A percentile compares a stretch with the other conserved stretches of the same genome.
Evolutionary conservation across 2,113 vertebrate genomes (phyloP).

Genomic region (Corvus hawaiiensis): DNA sequence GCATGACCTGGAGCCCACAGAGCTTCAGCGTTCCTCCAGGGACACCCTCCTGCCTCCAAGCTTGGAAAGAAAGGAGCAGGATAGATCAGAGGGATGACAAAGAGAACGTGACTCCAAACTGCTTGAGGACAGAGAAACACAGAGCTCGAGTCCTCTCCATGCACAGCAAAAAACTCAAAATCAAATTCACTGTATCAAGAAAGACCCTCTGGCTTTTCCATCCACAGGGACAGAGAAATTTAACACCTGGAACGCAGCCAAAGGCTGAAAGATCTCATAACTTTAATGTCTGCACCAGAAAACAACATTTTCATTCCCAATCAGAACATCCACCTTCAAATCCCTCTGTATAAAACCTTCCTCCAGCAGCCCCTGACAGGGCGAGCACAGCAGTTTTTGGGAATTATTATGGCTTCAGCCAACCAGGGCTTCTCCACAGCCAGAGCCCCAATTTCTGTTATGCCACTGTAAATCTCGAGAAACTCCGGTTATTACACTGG

Average conservation of each 20-base stretch:
- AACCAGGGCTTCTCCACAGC: neutral
- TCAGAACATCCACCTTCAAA: neutral
- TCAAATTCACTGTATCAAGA: neutral
- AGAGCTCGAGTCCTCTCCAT: neutral
- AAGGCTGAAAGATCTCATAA: neutral
- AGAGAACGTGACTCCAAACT: neutral
- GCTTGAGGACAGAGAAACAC: neutral
- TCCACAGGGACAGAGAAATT: neutral
- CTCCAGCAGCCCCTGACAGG: neutral
- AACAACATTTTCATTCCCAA: neutral
- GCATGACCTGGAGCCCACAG: conserved; percentile 36
- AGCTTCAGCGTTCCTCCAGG: neutral
- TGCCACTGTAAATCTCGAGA: conserved; percentile 37
- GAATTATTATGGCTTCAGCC: neutral
- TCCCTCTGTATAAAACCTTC: neutral
- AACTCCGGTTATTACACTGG: neutral
- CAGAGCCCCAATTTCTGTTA: neutral
- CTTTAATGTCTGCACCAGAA: neutral
- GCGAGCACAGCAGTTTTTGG: neutral
- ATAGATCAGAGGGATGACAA: neutral
- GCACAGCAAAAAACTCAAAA: neutral
- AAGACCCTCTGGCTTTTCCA: neutral
- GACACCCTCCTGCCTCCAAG: conserved; percentile 37
- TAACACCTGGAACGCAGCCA: neutral
- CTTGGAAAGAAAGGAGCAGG: neutral